Evolutionary conservation across 37 sponge, comb jelly and placozoan genomes (phyloP).

Genomic region (Chondrosia reniformis): DNA sequence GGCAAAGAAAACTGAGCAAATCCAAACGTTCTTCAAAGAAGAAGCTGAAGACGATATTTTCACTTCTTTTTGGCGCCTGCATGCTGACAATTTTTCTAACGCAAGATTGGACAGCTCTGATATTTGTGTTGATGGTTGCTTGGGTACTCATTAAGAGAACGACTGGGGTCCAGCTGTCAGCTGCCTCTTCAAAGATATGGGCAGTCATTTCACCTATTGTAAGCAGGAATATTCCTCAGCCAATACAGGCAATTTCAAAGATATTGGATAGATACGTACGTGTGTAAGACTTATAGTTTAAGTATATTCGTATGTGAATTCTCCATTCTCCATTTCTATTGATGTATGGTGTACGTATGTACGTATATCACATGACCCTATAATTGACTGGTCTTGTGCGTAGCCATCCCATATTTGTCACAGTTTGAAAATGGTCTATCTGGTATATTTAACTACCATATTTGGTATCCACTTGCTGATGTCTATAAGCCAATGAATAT

Average conservation of each 20-base stretch:
- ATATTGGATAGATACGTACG: neutral
- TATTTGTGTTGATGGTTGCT: conserved; percentile 15
- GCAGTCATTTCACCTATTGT: neutral
- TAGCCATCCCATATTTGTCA: no score
- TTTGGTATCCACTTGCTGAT: no score
- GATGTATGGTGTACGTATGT: no score
- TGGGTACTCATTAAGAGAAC: neutral
- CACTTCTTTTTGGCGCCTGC: neutral
- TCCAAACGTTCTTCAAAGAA: neutral
- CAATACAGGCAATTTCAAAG: neutral
- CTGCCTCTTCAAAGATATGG: neutral
- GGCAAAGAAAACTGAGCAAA: neutral
- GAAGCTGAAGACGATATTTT: neutral
- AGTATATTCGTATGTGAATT: neutral
- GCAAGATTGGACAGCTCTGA: neutral
- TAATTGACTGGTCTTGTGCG: no score
- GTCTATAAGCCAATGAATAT: no score
- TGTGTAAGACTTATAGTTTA: neutral
- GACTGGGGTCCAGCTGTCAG: neutral
- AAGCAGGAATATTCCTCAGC: neutral
- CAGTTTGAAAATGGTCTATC: no score
- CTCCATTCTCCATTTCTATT: no score
- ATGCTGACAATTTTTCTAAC: neutral
- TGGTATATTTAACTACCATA: no score
- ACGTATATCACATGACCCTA: no score